These are phyloP conservation scores for Lasioglossum zephyrum DNA, from an alignment of 2,888 invertebrate genomes.

Conservation along the genomic window DNA sequence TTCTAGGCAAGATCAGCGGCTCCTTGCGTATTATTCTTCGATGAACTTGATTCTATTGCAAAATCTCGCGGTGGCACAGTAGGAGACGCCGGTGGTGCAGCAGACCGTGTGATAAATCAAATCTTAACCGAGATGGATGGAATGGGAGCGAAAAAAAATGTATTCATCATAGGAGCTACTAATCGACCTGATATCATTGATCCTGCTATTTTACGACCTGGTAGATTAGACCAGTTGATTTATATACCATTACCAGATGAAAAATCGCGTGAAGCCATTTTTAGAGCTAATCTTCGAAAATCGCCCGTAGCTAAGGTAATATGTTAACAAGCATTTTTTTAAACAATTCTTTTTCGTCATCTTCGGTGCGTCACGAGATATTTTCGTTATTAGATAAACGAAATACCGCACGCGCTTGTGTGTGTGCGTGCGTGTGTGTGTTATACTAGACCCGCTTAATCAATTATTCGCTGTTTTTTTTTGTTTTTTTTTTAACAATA, in stretches of 20 bases:
- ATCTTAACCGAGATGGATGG: conserved; percentile 99
- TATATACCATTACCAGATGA: conserved; percentile 99
- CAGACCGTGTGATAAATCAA: conserved; percentile 99
- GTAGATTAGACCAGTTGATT: conserved; percentile 99
- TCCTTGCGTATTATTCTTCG: conserved; percentile 99
- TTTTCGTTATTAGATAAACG: no score
- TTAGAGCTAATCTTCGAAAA: conserved; percentile 97
- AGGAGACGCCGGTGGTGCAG: conserved; percentile 99
- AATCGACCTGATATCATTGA: conserved; percentile 99
- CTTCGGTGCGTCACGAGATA: no score
- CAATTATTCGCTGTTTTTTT: neutral
- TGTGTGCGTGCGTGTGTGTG: neutral
- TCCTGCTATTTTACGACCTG: conserved; percentile 99
- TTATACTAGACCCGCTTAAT: neutral
- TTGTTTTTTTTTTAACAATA: neutral
- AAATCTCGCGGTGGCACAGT: conserved; percentile 99
- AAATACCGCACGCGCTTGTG: no score
- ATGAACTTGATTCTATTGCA: conserved; percentile 99
- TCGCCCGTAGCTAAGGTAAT: conserved; percentile 94
- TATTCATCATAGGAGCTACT: conserved; percentile 99
- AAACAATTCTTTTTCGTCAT: no score
- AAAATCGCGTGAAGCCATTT: conserved; percentile 97
- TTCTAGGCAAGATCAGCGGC: conserved; percentile 97
- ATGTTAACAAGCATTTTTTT: neutral
- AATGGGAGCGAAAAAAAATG: conserved; percentile 99